Evolutionary conservation across 2,113 vertebrate species (phyloP).

Genomic region (Nymphicus hollandicus): DNA sequence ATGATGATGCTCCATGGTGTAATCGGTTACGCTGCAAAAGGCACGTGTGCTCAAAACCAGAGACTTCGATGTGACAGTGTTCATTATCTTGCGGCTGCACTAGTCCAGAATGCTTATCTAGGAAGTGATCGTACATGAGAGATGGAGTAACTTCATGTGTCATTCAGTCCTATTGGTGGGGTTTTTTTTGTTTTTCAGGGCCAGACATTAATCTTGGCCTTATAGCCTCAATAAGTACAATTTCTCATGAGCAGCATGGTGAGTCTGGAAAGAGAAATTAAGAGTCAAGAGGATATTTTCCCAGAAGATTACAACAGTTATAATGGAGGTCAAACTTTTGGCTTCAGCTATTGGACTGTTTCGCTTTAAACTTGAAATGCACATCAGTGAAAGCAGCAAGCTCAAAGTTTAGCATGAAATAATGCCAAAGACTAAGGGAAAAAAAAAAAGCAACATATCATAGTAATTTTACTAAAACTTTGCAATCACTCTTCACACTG

Average conservation of each 20-base stretch:
- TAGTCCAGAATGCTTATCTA: neutral
- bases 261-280: constrained; percentile 43
- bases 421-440: constrained; percentile 16
- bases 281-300: constrained; percentile 60
- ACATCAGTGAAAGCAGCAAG: constrained; percentile 25
- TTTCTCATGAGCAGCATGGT: constrained; percentile 32
- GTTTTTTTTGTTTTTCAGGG: neutral
- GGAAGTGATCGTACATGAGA: neutral
- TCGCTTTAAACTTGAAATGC: constrained; percentile 22
- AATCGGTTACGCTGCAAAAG: neutral
- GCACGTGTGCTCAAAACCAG: neutral
- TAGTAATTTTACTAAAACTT: constrained; percentile 9
- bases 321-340: constrained; percentile 60
- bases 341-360: constrained; percentile 46
- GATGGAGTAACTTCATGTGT: neutral
- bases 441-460: neutral
- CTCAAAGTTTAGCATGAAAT: constrained; percentile 53
- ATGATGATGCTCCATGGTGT: neutral
- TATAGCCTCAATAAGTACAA: constrained; percentile 1
- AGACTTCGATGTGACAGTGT: neutral
- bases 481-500: neutral
- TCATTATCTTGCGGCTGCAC: neutral
- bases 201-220: constrained; percentile 35
- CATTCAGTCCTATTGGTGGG: neutral
- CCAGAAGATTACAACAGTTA: constrained; percentile 52